These are phyloP conservation scores for Ophiodon elongatus DNA, from an alignment of 2,113 vertebrate species.

Conservation along the genomic window DNA sequence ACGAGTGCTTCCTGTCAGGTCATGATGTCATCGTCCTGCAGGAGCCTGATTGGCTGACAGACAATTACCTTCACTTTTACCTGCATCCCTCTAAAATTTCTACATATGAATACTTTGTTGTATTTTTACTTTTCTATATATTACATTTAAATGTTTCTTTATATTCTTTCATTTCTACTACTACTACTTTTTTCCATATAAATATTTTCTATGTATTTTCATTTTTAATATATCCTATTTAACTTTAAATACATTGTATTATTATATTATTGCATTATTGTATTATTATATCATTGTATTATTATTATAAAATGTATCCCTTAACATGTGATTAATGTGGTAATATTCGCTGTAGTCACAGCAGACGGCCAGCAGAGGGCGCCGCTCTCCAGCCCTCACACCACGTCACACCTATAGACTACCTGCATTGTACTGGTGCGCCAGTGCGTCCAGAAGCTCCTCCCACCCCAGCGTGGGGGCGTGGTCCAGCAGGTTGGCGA, in stretches of 20 bases:
- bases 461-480: conserved; percentile 87
- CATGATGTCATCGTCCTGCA: no score
- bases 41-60: no score
- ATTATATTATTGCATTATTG: no score
- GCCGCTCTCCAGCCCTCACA: neutral
- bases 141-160: neutral
- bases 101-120: no score
- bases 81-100: no score
- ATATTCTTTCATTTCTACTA: no score
- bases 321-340: no score
- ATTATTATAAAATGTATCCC: neutral
- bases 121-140: neutral
- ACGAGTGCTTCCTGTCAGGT: no score
- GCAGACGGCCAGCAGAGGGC: neutral
- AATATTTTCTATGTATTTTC: neutral
- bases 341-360: neutral
- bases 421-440: conserved; percentile 84
- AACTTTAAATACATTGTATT: neutral
- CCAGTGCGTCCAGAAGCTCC: conserved; percentile 86
- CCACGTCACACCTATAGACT: no score
- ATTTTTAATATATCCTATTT: neutral
- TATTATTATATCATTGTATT: no score
- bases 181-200: no score
- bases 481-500: conserved; percentile 90
- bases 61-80: no score